Percentiles rank a stretch among this genome's conserved stretches.
Conservation (phyloP, 2,797 vertebrate species). For the Knipowitschia caucasica region DNA sequence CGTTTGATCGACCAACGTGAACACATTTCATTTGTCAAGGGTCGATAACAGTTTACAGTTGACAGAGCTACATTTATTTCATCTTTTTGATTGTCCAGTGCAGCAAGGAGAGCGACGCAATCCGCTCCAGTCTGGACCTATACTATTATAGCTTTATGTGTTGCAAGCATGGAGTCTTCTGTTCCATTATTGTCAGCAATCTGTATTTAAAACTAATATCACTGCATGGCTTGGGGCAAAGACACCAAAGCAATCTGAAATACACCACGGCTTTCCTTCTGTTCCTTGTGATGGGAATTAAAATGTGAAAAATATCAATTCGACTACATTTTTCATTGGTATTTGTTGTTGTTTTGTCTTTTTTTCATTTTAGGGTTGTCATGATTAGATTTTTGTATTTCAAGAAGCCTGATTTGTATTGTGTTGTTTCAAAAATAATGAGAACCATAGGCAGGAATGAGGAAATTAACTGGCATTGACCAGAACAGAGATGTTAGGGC, state of each 20-base stretch:
- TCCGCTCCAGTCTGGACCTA: conserved; percentile 71
- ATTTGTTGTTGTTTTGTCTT: conserved; percentile 77
- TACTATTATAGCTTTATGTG: conserved; percentile 35
- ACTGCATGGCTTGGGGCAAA: conserved; percentile 81
- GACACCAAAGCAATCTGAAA: conserved; percentile 80
- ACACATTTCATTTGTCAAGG: conserved; percentile 98
- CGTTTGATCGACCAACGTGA: conserved; percentile 99
- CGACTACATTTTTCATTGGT: conserved; percentile 68
- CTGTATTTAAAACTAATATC: conserved; percentile 93
- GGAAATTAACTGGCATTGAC: conserved; percentile 71
- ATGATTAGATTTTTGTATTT: conserved; percentile 75
- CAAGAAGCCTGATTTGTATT: conserved; percentile 75
- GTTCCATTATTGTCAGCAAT: conserved; percentile 81
- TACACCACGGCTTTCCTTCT: conserved; percentile 67
- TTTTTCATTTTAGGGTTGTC: conserved; percentile 72
- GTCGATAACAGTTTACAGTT: conserved; percentile 99
- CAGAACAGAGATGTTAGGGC: conserved; percentile 67
- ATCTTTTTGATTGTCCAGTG: conserved; percentile 85
- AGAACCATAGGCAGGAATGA: conserved; percentile 58
- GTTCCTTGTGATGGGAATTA: conserved; percentile 78
- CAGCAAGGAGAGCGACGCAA: conserved; percentile 64
- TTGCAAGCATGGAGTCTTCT: conserved; percentile 75
- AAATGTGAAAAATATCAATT: conserved; percentile 83
- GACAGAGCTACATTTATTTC: conserved; percentile 94
- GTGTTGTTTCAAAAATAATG: conserved; percentile 74